Evolutionary conservation across 2,888 invertebrate genomes (phyloP).

Genomic region (Aromia moschata): DNA sequence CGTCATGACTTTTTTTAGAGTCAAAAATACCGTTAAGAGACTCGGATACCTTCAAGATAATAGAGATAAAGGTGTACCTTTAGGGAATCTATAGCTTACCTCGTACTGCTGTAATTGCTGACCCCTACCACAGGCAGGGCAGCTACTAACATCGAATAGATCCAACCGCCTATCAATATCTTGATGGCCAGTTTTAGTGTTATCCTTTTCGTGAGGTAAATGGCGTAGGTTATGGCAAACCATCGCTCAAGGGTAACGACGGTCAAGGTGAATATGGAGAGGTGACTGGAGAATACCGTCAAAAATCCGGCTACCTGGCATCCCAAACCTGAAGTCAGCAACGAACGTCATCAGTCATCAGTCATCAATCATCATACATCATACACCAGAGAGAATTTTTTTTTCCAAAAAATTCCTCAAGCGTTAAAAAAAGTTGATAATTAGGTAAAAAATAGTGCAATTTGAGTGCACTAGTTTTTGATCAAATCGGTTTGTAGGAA

Average conservation of each 20-base stretch:
- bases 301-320: constrained; percentile 89
- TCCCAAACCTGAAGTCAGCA: constrained; percentile 72
- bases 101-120: constrained; percentile 88
- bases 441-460: no score
- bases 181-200: constrained; percentile 76
- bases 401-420: no score
- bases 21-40: no score
- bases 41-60: no score
- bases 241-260: constrained; percentile 87
- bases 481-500: no score
- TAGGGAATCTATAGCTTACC: no score
- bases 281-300: constrained; percentile 86
- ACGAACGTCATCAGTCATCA: neutral
- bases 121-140: constrained; percentile 82
- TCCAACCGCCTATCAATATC: constrained; percentile 83
- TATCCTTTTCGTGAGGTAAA: constrained; percentile 83
- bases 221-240: constrained; percentile 85
- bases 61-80: no score
- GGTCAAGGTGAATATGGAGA: constrained; percentile 87
- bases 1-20: no score
- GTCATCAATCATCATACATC: no score
- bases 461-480: no score
- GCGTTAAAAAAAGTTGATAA: no score
- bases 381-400: no score
- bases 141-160: constrained; percentile 80